Percentiles rank a stretch among this genome's conserved stretches.
Evolutionary conservation across 1,140 invertebrate species (phyloP).

Genomic region (Drosophila dunni): DNA sequence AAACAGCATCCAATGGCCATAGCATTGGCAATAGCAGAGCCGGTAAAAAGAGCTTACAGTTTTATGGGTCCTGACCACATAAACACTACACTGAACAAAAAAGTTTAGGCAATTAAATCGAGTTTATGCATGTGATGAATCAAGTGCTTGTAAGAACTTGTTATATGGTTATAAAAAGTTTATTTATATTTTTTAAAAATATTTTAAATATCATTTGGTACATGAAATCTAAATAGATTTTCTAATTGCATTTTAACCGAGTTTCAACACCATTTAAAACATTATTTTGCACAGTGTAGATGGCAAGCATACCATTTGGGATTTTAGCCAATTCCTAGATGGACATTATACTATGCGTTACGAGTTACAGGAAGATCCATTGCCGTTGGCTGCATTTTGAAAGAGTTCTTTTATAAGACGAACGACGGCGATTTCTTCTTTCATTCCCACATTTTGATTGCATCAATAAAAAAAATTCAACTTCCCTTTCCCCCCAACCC

Average conservation of each 20-base stretch:
- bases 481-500: conserved; percentile 6
- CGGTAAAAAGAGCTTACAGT: conserved; percentile 39
- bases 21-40: conserved; percentile 10
- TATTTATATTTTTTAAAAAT: too few species aligned
- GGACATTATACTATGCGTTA: conserved; percentile 44
- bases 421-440: conserved; percentile 10
- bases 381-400: conserved; percentile 71
- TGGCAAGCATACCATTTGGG: conserved; percentile 56
- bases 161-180: too few species aligned
- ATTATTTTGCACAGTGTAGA: background rate
- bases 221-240: too few species aligned
- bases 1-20: conserved; percentile 24
- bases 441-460: conserved; percentile 72
- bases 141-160: too few species aligned
- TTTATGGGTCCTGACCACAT: conserved; percentile 52
- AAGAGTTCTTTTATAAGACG: conserved; percentile 59
- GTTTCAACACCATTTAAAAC: too few species aligned
- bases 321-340: conserved; percentile 69
- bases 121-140: too few species aligned
- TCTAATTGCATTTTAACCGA: too few species aligned
- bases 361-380: conserved; percentile 66
- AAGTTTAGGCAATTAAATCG: too few species aligned
- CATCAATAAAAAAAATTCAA: conserved; percentile 74
- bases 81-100: conserved; percentile 18
- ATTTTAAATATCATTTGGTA: too few species aligned